Conservation (phyloP, 35 echinoderm and acorn worm species). For the Eucidaris tribuloides region DNA sequence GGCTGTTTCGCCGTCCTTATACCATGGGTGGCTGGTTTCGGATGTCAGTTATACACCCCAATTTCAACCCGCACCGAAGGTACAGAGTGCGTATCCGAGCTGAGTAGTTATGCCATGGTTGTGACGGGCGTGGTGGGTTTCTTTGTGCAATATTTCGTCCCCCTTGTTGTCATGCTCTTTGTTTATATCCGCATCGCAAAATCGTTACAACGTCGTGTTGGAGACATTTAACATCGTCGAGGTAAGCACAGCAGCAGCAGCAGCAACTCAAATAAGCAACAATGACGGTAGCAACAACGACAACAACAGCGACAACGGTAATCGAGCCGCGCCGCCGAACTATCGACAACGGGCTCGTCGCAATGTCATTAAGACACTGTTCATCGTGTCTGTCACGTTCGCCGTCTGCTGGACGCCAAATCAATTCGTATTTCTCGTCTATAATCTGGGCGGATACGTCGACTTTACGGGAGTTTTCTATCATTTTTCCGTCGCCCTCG, state of each 20-base stretch:
- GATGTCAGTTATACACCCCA: conserved; percentile 10
- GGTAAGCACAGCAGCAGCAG: neutral
- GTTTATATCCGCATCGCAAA: conserved; percentile 47
- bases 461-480: conserved; percentile 20
- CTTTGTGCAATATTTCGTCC: conserved; percentile 32
- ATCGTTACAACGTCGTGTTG: neutral
- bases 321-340: neutral
- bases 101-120: neutral
- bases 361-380: conserved; percentile 64
- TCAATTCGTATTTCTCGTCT: conserved; percentile 24
- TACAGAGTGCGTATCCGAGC: neutral
- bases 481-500: conserved; percentile 26
- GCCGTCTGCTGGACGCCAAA: conserved; percentile 58
- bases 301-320: neutral
- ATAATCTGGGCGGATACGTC: conserved; percentile 5
- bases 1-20: neutral
- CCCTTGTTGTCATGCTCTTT: conserved; percentile 40
- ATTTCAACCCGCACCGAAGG: neutral
- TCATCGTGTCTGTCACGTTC: conserved; percentile 52
- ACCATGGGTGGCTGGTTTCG: conserved; percentile 40
- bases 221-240: neutral
- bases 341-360: conserved; percentile 10
- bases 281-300: neutral
- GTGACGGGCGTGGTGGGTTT: conserved; percentile 22
- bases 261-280: neutral